Base-by-base conservation (phyloP, 2,113 vertebrate species). In the Anser cygnoides region DNA sequence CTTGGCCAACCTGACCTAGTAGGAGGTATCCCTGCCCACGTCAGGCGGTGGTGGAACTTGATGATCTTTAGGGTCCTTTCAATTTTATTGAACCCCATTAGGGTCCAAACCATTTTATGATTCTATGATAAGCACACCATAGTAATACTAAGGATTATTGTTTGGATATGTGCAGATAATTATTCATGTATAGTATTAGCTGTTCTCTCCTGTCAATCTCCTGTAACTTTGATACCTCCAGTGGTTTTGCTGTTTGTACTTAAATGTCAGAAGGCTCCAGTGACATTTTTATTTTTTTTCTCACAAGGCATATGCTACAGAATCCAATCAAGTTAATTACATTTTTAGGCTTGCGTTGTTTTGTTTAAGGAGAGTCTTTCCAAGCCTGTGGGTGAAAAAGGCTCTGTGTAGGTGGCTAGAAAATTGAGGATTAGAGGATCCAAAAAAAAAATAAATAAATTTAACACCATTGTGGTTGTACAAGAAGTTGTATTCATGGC, bases 401-500 rank as follows among this genome's bases (percentile, higher is more conserved):
- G 2, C 13, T 84, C 44, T 66, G 10, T 71, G 23, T 44, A 87
- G 28, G 31, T 46, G 2, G 8, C 65, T 61, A 62, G 50, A 80
- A 95, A 57, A 89, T 9, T 11, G 16, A 77, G 20, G 8, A 33
- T 87, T 62, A 78, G 59, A 78, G 71, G 22, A 37, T 88, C 12
- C 12, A 41, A 16, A 81, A 87, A 44, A 13, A 37, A 44, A 39
- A 39, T 39, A 39, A 39, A 39, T 39, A 39, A 39, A 39, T 39
- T 0, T 50, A 63, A 25, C 4, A 18, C 0, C 0, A 10, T 20
- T 66, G 7, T 8, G 2, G 1, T 20, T 83, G 21, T 65, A 65
- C 18, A 50, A 89, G 59, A 63, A 77, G 77, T n/a, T 74, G 41
- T 18, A n/a, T 78, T 89, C 14, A 41, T 59, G 10, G 31, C 13